Conservation (phyloP, 2,113 vertebrate genomes). For the Nothoprocta perdicaria region DNA sequence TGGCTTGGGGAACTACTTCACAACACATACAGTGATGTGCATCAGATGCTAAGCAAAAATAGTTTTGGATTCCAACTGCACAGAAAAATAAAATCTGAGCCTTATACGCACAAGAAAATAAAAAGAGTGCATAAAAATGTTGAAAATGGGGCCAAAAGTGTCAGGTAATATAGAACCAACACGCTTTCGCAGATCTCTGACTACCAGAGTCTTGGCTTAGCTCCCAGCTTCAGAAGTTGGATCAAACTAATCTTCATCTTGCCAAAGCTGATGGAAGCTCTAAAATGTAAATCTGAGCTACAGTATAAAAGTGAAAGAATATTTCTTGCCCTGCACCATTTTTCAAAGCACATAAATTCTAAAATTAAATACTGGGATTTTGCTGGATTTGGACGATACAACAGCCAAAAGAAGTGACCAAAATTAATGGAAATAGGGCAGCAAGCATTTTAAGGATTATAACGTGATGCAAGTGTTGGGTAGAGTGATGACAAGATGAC, state of each 20-base stretch:
- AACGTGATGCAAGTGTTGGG: slow-evolving; percentile 51
- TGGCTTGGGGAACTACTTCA: not conserved
- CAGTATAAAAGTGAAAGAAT: slow-evolving; percentile 51
- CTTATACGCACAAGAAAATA: slow-evolving; percentile 48
- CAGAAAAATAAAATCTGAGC: slow-evolving; percentile 16
- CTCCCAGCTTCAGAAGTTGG: slow-evolving; percentile 78
- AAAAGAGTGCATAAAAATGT: slow-evolving; percentile 47
- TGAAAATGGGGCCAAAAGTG: slow-evolving; percentile 68
- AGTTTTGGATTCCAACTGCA: not conserved
- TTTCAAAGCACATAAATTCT: slow-evolving; percentile 60
- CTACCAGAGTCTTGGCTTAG: slow-evolving; percentile 68
- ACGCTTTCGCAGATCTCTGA: slow-evolving; percentile 68
- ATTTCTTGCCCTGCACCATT: slow-evolving; percentile 37
- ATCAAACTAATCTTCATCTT: slow-evolving; percentile 62
- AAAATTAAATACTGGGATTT: slow-evolving; percentile 14
- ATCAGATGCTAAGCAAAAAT: slow-evolving; percentile 25
- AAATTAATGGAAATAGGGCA: slow-evolving; percentile 53
- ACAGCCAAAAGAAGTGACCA: slow-evolving; percentile 50
- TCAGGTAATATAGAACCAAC: slow-evolving; percentile 75
- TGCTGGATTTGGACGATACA: slow-evolving; percentile 17
- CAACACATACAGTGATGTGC: not conserved
- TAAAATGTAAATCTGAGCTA: slow-evolving; percentile 48
- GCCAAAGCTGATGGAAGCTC: slow-evolving; percentile 73
- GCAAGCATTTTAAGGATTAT: slow-evolving; percentile 26
- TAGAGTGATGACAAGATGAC: slow-evolving; percentile 50